A percentile compares a stretch with the other conserved stretches of the same genome.
Conservation (phyloP, 2,888 invertebrate genomes). For the Nomada fabriciana region DNA sequence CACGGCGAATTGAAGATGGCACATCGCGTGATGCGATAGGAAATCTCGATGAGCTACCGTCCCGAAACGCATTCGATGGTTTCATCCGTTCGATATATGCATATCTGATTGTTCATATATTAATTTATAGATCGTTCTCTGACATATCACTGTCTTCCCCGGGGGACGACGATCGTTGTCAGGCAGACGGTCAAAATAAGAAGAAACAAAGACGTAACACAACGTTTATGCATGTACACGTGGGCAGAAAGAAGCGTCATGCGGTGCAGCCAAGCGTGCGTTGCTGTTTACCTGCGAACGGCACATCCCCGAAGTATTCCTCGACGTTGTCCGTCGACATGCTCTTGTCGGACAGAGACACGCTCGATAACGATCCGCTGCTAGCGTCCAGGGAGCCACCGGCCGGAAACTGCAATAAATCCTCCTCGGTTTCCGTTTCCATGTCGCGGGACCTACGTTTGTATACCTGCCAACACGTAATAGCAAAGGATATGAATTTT, state of each 20-base stretch:
- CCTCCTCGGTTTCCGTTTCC: constrained; percentile 92
- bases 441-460: constrained; percentile 93
- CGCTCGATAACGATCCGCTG: constrained; percentile 91
- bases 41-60: too few relatives aligned
- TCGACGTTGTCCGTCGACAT: constrained; percentile 94
- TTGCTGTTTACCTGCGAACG: constrained; percentile 92
- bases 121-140: background rate
- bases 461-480: constrained; percentile 88
- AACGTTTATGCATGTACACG: constrained; percentile 83
- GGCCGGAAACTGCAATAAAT: constrained; percentile 85
- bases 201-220: constrained; percentile 81
- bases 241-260: constrained; percentile 83
- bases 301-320: constrained; percentile 93
- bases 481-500: constrained; percentile 9
- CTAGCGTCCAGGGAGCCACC: constrained; percentile 86
- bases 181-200: constrained; percentile 72
- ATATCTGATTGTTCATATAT: background rate
- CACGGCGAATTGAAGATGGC: too few relatives aligned
- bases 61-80: background rate
- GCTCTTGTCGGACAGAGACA: constrained; percentile 90
- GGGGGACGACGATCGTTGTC: constrained; percentile 57
- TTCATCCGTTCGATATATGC: too few relatives aligned
- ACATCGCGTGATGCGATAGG: too few relatives aligned
- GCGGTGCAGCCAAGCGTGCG: constrained; percentile 85
- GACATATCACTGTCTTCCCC: constrained; percentile 6